Evolutionary conservation across 2,888 invertebrate genomes (phyloP).

Genomic region (Trisateles emortualis): DNA sequence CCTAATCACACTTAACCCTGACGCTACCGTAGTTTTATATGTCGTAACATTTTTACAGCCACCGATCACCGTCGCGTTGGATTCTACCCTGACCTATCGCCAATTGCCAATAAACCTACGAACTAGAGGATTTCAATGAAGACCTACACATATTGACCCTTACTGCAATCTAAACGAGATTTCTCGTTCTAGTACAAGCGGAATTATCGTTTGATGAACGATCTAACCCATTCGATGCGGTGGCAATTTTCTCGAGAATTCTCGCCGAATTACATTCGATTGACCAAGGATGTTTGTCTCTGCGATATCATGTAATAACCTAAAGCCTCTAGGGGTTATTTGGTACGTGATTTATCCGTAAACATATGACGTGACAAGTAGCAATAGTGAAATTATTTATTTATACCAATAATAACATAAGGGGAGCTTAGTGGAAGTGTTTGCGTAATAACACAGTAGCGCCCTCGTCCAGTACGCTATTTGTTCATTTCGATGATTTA

Average conservation of each 20-base stretch:
- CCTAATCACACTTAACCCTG: slow-evolving; percentile 80
- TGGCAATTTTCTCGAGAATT: slow-evolving; percentile 40
- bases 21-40: slow-evolving; percentile 73
- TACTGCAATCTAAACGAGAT: slow-evolving; percentile 51
- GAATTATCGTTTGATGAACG: slow-evolving; percentile 51
- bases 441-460: slow-evolving; percentile 50
- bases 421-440: slow-evolving; percentile 44
- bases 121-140: slow-evolving; percentile 68
- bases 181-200: slow-evolving; percentile 25
- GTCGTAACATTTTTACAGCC: slow-evolving; percentile 80
- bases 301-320: slow-evolving; percentile 51
- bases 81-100: slow-evolving; percentile 52
- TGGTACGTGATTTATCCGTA: slow-evolving; percentile 30
- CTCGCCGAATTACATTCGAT: slow-evolving; percentile 27
- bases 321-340: slow-evolving; percentile 40
- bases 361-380: slow-evolving; percentile 55
- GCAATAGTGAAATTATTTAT: slow-evolving; percentile 54
- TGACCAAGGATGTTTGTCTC: slow-evolving; percentile 35
- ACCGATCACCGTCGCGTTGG: slow-evolving; percentile 60
- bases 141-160: slow-evolving; percentile 46
- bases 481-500: slow-evolving; percentile 41
- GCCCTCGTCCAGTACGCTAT: slow-evolving; percentile 44
- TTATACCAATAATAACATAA: slow-evolving; percentile 50
- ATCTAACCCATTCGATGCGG: slow-evolving; percentile 34
- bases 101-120: slow-evolving; percentile 70